A percentile compares a stretch with the other conserved stretches of the same genome.
phyloP scores from a whole-genome alignment of 1,140 invertebrate species.

The Samia ricini region DNA sequence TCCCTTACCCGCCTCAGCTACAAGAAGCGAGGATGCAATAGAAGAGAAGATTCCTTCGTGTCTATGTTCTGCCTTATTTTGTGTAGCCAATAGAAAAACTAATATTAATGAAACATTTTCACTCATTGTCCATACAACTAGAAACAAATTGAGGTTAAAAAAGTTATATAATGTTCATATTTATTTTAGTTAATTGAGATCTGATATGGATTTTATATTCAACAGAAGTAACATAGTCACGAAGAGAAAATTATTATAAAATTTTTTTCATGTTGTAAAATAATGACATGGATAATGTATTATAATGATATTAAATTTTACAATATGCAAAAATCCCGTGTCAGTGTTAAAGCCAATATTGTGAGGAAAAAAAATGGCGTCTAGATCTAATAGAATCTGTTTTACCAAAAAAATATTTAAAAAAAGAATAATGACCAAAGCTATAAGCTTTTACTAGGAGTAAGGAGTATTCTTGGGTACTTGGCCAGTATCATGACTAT shows the following conservation, averaged over 20 bases:
- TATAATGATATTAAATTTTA: not conserved
- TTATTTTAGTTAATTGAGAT: not conserved
- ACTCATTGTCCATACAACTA: no score
- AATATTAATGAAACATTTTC: no score
- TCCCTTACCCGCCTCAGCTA: conserved; percentile 68
- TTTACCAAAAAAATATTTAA: conserved; percentile 57
- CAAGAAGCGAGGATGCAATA: conserved; percentile 77
- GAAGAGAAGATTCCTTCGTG: conserved; percentile 8
- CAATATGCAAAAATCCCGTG: not conserved
- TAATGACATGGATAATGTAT: not conserved
- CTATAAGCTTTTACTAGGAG: conserved; percentile 63
- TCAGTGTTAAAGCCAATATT: not conserved
- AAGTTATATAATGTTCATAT: no score
- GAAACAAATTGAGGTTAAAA: no score
- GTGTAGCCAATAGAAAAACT: no score
- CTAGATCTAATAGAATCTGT: conserved; percentile 19
- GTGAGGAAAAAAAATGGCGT: not conserved
- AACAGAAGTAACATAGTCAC: not conserved
- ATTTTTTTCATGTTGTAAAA: not conserved
- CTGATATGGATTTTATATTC: not conserved
- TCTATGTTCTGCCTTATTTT: not conserved
- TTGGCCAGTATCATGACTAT: conserved; percentile 10
- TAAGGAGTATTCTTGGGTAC: conserved; percentile 16
- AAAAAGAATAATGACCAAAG: conserved; percentile 73
- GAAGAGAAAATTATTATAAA: not conserved